A percentile compares a stretch with the other conserved stretches of the same genome.
Evolutionary conservation across 2,888 invertebrate genomes (phyloP).

Genomic region (Dryococelus australis): DNA sequence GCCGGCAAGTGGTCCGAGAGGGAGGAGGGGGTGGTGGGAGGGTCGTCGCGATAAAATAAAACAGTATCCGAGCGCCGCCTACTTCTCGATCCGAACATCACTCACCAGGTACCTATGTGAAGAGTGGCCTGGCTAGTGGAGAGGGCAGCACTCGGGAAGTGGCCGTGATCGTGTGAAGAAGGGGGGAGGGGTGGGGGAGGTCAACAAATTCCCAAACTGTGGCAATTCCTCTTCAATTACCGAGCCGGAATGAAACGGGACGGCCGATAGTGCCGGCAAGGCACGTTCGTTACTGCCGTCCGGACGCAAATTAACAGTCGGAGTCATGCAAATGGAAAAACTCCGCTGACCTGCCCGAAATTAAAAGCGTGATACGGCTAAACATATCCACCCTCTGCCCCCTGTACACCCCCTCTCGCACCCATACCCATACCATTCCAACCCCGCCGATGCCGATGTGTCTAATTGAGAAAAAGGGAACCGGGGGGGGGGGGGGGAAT

Average conservation of each 20-base stretch:
- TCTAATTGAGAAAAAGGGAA: too few species aligned
- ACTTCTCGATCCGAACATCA: not conserved
- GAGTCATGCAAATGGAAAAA: not conserved
- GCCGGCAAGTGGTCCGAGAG: too few species aligned
- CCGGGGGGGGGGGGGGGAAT: too few species aligned
- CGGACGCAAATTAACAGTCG: constrained; percentile 3
- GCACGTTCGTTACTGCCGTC: not conserved
- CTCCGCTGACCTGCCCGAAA: not conserved
- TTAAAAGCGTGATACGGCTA: not conserved
- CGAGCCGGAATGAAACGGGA: not conserved
- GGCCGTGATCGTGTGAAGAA: not conserved
- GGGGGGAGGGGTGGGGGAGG: not conserved
- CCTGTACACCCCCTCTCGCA: too few species aligned
- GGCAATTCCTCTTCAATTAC: constrained; percentile 5
- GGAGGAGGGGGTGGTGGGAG: not conserved
- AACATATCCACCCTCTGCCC: not conserved
- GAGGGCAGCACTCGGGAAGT: not conserved
- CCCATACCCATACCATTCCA: too few species aligned
- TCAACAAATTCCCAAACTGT: constrained; percentile 16
- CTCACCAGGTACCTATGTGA: not conserved
- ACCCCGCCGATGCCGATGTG: too few species aligned
- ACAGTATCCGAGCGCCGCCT: not conserved
- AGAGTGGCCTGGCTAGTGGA: not conserved
- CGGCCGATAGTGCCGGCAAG: too few species aligned
- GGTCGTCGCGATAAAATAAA: not conserved